Conservation (phyloP, 2,113 vertebrate species). For the Cyanoderma ruficeps region DNA sequence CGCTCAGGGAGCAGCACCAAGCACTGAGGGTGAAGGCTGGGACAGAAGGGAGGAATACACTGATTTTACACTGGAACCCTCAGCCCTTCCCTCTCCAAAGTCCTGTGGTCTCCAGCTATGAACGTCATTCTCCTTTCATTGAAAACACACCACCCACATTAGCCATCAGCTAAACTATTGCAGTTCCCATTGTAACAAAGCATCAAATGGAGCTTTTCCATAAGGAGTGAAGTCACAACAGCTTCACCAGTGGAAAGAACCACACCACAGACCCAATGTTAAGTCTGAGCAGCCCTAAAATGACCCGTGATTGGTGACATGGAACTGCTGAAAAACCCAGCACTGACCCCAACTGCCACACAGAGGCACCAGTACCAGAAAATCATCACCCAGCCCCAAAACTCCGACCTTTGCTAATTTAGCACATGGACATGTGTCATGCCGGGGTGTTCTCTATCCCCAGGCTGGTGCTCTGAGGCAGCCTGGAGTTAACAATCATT, state of each 20-base stretch:
- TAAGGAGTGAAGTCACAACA: neutral
- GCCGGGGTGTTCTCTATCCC: neutral
- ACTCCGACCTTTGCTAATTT: neutral
- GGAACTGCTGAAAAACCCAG: neutral
- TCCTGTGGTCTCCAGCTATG: neutral
- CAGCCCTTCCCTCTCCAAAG: neutral
- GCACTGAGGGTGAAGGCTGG: neutral
- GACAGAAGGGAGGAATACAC: neutral
- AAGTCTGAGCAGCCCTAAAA: neutral
- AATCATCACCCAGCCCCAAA: neutral
- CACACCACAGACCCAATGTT: neutral
- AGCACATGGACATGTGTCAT: neutral
- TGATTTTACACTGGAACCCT: neutral
- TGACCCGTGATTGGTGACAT: neutral
- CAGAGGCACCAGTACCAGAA: neutral
- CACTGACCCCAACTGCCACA: neutral
- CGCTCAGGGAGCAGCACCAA: neutral
- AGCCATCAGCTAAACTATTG: neutral
- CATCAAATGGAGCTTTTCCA: neutral
- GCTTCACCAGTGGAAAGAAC: neutral
- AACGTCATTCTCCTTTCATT: neutral
- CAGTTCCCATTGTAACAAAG: neutral
- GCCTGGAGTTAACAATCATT: neutral
- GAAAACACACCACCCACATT: neutral
- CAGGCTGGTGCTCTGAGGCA: neutral